Base-by-base conservation (phyloP, 35 echinoderm and acorn worm genomes). In the Nesometra sesokonis region DNA sequence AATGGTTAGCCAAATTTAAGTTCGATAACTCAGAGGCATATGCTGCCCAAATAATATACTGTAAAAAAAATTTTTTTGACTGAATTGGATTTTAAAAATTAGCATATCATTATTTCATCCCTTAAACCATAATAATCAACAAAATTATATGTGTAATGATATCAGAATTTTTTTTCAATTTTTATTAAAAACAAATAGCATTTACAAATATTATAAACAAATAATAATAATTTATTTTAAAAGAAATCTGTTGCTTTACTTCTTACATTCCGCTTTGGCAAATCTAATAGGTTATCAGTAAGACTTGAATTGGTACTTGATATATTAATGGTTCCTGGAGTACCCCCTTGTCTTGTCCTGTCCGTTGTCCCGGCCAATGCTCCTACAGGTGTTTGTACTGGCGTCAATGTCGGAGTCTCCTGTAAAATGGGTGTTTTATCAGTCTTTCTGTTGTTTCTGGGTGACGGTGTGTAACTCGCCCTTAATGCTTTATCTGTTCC, bases 401-500 rank as follows among this genome's bases (percentile, higher is more conserved):
- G 86, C 21, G 90, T 90, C 17, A 43, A 36, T 30, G 83, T 76
- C 3, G 91, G 91, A n/a, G 88, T 93, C 57, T 34, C 57, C 87
- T 84, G 82, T 30, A 97, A 77, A 35, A 88, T 86, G 11, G 95
- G 95, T n/a, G 95, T 97, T 57, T 90, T 97, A 79, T 93, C 93
- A 76, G 88, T 89, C 13, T 83, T 38, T 11, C 57, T 36, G 3
- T 83, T 39, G 9, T 29, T 83, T 35, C 77, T 21, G 5, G 95
- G 95, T 15, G 95, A 97, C 0, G 95, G 95, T 35, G 95, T 97
- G 80, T 97, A 97, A 80, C 95, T 97, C 11, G 92, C 91, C 47
- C 92, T 38, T 35, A 97, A 57, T 0, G 95, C 89, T 34, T 91
- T 93, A 79, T 97, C 95, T 17, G 87, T 91, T 11, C 86, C 80